Percentiles rank a stretch among this genome's conserved stretches.
Evolutionary conservation across 92 coral and sea anemone species (phyloP).

Genomic region (Phenganax marumi): DNA sequence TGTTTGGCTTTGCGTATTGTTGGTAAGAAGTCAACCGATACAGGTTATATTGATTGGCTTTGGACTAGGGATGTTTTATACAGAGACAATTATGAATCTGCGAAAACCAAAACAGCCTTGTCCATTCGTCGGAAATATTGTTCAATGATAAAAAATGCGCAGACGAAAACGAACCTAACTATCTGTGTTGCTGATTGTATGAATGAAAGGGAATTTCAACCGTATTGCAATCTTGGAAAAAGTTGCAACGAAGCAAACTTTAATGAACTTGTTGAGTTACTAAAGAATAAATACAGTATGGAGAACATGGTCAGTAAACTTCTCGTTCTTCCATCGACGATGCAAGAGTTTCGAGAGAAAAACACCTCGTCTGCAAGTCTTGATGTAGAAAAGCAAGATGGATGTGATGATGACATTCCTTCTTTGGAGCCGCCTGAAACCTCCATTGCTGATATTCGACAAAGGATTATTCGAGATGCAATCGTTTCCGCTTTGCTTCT

Average conservation of each 20-base stretch:
- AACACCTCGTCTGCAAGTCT: slow-evolving; percentile 54
- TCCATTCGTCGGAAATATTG: slow-evolving; percentile 61
- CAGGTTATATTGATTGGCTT: slow-evolving; percentile 33
- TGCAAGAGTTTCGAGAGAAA: slow-evolving; percentile 67
- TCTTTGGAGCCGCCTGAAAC: slow-evolving; percentile 44
- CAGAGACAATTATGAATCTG: slow-evolving; percentile 52
- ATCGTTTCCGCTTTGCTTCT: slow-evolving; percentile 34
- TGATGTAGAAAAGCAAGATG: slow-evolving; percentile 42
- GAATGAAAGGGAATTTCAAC: slow-evolving; percentile 55
- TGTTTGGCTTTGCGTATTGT: slow-evolving; percentile 35
- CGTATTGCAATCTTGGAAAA: slow-evolving; percentile 51
- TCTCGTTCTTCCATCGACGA: slow-evolving; percentile 25
- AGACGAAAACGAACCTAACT: slow-evolving; percentile 62
- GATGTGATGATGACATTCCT: slow-evolving; percentile 41
- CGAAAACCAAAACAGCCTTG: slow-evolving; percentile 76
- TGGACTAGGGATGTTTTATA: slow-evolving; percentile 39
- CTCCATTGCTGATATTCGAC: slow-evolving; percentile 52
- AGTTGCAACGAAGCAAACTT: slow-evolving; percentile 66
- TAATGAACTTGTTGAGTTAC: slow-evolving; percentile 61
- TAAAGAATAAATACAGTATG: slow-evolving; percentile 74
- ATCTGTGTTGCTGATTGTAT: slow-evolving; percentile 73
- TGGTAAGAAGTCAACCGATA: slow-evolving; percentile 38
- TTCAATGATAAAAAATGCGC: slow-evolving; percentile 66
- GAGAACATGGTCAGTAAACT: slow-evolving; percentile 8
- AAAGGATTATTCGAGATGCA: slow-evolving; percentile 59